Percentiles rank a stretch among this genome's conserved stretches.
Conservation (phyloP, 1,140 invertebrate species). For the Drosophila sp. region DNA sequence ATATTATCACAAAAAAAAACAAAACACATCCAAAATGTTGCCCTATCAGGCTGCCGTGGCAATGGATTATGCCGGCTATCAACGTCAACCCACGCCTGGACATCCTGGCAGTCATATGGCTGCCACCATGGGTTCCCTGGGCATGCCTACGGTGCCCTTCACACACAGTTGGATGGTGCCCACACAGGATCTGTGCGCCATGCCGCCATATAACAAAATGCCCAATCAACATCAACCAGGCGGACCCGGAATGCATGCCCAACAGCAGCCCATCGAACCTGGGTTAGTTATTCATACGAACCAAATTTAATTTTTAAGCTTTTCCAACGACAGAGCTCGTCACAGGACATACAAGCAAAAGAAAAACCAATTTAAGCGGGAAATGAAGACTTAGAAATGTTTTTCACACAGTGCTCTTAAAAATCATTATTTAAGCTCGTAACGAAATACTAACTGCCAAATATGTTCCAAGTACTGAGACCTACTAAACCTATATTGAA, state of each 20-base stretch:
- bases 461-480: too few relatives aligned
- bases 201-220: constrained; percentile 89
- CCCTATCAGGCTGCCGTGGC: constrained; percentile 93
- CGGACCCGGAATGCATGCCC: constrained; percentile 83
- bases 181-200: constrained; percentile 92
- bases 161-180: constrained; percentile 96
- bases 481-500: too few relatives aligned
- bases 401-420: too few relatives aligned
- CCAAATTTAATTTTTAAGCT: too few relatives aligned
- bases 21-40: constrained; percentile 86
- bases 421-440: too few relatives aligned
- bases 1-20: constrained; percentile 1
- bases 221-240: constrained; percentile 84
- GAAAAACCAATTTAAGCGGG: too few relatives aligned
- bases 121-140: constrained; percentile 85
- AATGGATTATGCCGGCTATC: constrained; percentile 94
- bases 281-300: constrained; percentile 88
- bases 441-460: too few relatives aligned
- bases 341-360: too few relatives aligned
- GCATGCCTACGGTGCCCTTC: constrained; percentile 87
- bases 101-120: constrained; percentile 84
- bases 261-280: constrained; percentile 93
- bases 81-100: constrained; percentile 88
- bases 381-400: too few relatives aligned
- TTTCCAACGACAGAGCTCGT: too few relatives aligned